Percentiles rank a stretch among this genome's conserved stretches.
These are phyloP conservation scores for Porphyrio hochstetteri DNA, from an alignment of 2,113 vertebrate species.

Conservation along the genomic window DNA sequence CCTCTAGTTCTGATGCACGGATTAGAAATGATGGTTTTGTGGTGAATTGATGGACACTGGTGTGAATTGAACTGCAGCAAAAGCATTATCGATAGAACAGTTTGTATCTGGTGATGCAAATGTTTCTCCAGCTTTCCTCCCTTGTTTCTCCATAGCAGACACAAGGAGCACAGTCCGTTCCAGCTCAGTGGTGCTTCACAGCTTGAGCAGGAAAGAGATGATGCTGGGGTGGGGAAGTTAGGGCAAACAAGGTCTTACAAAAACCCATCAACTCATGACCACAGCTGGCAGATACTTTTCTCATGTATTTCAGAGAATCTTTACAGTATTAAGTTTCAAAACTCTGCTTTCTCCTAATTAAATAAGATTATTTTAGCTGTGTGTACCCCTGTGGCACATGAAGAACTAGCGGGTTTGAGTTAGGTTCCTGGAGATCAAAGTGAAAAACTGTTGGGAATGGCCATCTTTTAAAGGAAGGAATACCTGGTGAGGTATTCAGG, in stretches of 20 bases:
- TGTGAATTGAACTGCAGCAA: background rate
- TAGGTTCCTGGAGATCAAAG: background rate
- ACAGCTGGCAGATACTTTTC: background rate
- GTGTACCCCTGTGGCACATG: background rate
- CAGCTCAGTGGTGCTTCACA: background rate
- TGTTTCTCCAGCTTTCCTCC: background rate
- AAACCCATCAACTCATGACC: background rate
- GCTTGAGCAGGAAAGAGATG: background rate
- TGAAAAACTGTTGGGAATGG: background rate
- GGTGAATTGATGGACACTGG: background rate
- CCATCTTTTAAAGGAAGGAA: background rate
- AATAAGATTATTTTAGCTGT: background rate
- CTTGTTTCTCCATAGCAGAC: background rate
- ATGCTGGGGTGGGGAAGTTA: background rate
- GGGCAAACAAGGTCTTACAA: background rate
- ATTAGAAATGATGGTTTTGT: background rate
- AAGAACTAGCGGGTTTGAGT: background rate
- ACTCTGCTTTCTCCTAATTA: background rate
- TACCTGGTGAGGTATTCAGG: background rate
- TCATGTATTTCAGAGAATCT: background rate
- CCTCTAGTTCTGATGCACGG: background rate
- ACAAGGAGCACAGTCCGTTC: background rate
- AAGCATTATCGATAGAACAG: background rate
- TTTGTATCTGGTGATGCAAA: background rate
- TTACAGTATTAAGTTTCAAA: background rate